phyloP scores from a whole-genome alignment of 1,140 invertebrate genomes.

The Contarinia nasturtii region DNA sequence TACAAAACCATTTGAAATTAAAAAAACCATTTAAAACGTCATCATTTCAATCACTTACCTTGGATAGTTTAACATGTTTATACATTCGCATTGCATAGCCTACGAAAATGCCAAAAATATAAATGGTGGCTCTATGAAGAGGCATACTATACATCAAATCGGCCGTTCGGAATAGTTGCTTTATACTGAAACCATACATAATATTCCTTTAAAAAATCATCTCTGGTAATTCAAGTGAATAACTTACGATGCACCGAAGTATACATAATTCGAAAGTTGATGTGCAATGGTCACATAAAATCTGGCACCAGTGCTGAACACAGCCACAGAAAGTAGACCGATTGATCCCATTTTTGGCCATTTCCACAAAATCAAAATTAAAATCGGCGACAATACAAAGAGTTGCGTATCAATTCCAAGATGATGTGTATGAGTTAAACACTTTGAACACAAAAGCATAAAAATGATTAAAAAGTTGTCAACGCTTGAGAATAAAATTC shows the following conservation, averaged over 20 bases:
- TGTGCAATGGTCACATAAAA: slow-evolving; percentile 35
- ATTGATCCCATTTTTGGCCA: slow-evolving; percentile 30
- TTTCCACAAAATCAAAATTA: slow-evolving; percentile 41
- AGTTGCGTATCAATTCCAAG: slow-evolving; percentile 72
- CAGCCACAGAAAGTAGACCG: slow-evolving; percentile 25
- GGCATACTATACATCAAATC: slow-evolving; percentile 51
- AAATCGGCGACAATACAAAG: slow-evolving; percentile 47
- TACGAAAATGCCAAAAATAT: slow-evolving; percentile 45
- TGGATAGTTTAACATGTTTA: slow-evolving; percentile 18
- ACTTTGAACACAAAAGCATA: too few species aligned
- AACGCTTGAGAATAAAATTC: slow-evolving; percentile 6
- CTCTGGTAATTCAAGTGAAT: too few species aligned
- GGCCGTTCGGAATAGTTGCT: slow-evolving; percentile 46
- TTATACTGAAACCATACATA: slow-evolving; percentile 28
- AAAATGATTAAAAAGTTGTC: slow-evolving; percentile 5
- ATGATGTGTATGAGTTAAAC: slow-evolving; percentile 50
- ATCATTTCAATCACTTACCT: slow-evolving; percentile 12
- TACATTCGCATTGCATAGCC: slow-evolving; percentile 36
- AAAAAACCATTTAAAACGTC: too few species aligned
- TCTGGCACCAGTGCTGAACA: slow-evolving; percentile 34
- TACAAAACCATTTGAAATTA: too few species aligned
- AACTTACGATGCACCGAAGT: slow-evolving; percentile 46
- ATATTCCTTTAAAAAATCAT: too few species aligned
- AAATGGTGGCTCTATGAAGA: slow-evolving; percentile 44
- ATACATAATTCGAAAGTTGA: slow-evolving; percentile 39